phyloP scores from a whole-genome alignment of 2,113 vertebrate genomes.

The Notarius lentiginosus region DNA sequence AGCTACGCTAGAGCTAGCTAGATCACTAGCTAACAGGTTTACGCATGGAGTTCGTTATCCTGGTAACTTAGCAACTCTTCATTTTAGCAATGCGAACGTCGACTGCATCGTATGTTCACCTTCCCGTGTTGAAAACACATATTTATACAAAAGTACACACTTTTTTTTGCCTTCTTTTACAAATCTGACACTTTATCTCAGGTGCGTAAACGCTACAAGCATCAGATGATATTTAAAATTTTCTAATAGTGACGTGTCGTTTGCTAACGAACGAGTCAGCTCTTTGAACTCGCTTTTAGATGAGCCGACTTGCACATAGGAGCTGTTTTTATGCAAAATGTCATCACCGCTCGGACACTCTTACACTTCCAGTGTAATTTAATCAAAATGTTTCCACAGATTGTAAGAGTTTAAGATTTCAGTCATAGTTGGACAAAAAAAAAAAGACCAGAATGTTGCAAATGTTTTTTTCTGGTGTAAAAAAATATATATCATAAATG shows the following conservation, averaged over 20 bases:
- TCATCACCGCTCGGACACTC: not conserved
- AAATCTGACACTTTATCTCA: not conserved
- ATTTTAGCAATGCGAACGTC: not conserved
- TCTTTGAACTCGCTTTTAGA: not conserved
- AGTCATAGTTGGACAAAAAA: not conserved
- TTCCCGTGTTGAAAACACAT: not conserved
- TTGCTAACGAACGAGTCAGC: not conserved
- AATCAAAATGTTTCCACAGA: not conserved
- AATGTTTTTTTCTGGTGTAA: not conserved
- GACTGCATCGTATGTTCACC: not conserved
- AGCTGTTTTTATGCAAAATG: not conserved
- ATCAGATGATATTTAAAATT: not conserved
- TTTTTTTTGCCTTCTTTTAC: too few relatives aligned
- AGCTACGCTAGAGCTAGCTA: not conserved
- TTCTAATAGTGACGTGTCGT: not conserved
- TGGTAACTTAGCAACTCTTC: not conserved
- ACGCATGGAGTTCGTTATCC: not conserved
- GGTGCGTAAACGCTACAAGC: not conserved
- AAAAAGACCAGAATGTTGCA: not conserved
- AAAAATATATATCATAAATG: not conserved
- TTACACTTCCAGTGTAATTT: not conserved
- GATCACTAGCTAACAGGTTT: not conserved
- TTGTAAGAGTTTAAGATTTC: not conserved
- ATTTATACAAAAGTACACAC: not conserved
- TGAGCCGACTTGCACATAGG: not conserved